These are phyloP conservation scores for Sphinx pinastri DNA, from an alignment of 2,888 invertebrate species.

Conservation along the genomic window DNA sequence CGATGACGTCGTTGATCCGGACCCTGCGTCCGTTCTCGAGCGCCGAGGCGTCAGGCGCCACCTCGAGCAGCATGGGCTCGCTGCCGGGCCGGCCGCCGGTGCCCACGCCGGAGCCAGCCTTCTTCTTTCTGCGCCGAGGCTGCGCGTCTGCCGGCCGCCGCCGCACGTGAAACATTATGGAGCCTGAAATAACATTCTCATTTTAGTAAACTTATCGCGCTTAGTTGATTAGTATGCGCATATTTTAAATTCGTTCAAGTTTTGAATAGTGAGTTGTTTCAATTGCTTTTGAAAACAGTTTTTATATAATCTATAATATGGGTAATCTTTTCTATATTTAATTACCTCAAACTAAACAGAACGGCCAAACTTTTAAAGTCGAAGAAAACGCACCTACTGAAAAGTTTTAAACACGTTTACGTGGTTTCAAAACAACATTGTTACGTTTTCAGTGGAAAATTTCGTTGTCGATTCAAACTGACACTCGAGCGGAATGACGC, in stretches of 20 bases:
- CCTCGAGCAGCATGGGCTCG: conserved; percentile 88
- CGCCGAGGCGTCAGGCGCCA: conserved; percentile 89
- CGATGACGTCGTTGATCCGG: conserved; percentile 86
- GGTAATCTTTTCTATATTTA: neutral
- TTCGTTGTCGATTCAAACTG: conserved; percentile 1
- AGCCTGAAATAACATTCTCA: conserved; percentile 83
- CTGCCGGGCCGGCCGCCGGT: conserved; percentile 83
- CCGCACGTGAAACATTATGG: conserved; percentile 98
- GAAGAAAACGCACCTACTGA: neutral
- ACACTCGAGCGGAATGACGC: conserved; percentile 8
- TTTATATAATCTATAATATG: neutral
- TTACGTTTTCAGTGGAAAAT: neutral
- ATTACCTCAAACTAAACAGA: neutral
- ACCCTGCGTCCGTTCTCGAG: conserved; percentile 86
- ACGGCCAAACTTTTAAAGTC: neutral
- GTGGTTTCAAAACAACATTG: neutral
- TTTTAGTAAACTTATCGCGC: neutral
- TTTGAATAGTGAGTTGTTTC: neutral
- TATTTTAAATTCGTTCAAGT: neutral
- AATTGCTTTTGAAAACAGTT: neutral
- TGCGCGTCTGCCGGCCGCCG: conserved; percentile 95
- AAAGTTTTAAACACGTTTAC: neutral
- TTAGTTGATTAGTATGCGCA: neutral
- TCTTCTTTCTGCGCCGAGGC: conserved; percentile 95
- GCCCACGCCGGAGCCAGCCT: conserved; percentile 77